These are phyloP conservation scores for Pseudomyrmex dendroicus DNA, from an alignment of 1,140 invertebrate species.

Conservation along the genomic window DNA sequence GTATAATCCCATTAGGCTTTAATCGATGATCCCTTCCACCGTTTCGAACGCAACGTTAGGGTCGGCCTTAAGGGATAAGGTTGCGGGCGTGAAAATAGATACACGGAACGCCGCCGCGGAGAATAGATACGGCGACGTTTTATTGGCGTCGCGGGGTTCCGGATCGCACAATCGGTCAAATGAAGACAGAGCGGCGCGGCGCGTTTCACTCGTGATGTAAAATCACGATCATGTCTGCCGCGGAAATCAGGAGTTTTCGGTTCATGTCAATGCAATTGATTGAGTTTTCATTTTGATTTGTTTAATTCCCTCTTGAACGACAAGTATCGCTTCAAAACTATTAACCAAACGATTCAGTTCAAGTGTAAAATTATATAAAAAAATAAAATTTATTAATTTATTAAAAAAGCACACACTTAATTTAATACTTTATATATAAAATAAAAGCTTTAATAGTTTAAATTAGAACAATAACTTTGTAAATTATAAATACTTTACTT, in stretches of 20 bases:
- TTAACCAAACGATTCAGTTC: too few species aligned
- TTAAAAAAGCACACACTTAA: too few species aligned
- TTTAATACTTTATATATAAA: too few species aligned
- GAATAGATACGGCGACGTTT: slow-evolving; percentile 76
- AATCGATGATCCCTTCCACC: slow-evolving; percentile 74
- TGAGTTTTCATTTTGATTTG: not conserved
- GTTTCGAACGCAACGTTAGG: slow-evolving; percentile 65
- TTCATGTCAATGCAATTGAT: slow-evolving; percentile 8
- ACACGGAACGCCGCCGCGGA: slow-evolving; percentile 66
- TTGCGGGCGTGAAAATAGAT: slow-evolving; percentile 63
- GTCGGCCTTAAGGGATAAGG: slow-evolving; percentile 57
- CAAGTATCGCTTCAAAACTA: too few species aligned
- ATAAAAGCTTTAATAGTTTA: too few species aligned
- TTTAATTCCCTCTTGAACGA: too few species aligned
- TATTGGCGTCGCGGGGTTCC: slow-evolving; percentile 82
- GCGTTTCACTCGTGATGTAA: slow-evolving; percentile 51
- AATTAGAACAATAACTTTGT: too few species aligned
- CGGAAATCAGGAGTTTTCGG: not conserved
- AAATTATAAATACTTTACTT: too few species aligned
- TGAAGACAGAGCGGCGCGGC: slow-evolving; percentile 79
- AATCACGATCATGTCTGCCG: not conserved
- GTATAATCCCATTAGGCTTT: slow-evolving; percentile 75
- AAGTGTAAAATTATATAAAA: too few species aligned
- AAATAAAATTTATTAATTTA: too few species aligned
- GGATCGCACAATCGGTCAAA: slow-evolving; percentile 77